A percentile compares a stretch with the other conserved stretches of the same genome.
phyloP scores from a whole-genome alignment of 1,140 invertebrate genomes.

The Brachionus angularis region DNA sequence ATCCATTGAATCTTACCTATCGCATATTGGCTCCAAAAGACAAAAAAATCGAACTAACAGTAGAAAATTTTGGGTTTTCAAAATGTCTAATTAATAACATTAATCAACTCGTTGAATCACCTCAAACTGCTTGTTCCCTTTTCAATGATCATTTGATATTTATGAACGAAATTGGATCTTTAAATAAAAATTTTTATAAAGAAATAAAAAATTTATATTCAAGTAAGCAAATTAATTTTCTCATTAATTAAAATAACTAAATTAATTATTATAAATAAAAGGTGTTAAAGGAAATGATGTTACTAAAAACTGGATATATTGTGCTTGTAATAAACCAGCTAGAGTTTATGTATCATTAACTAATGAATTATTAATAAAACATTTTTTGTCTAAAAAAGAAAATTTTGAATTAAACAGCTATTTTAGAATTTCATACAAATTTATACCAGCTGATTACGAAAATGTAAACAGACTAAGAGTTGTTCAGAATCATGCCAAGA shows the following conservation, averaged over 20 bases:
- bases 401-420: neutral
- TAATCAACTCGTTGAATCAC: neutral
- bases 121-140: neutral
- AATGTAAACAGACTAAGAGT: slow-evolving; percentile 8
- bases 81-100: slow-evolving; percentile 18
- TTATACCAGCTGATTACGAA: neutral
- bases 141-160: slow-evolving; percentile 23
- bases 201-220: slow-evolving; percentile 9
- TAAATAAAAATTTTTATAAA: neutral
- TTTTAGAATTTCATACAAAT: slow-evolving; percentile 14
- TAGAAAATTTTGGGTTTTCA: slow-evolving; percentile 21
- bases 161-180: slow-evolving; percentile 2
- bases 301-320: slow-evolving; percentile 15
- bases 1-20: slow-evolving; percentile 29
- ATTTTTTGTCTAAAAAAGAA: neutral
- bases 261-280: neutral
- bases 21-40: slow-evolving; percentile 3
- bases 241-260: neutral
- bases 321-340: neutral
- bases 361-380: neutral
- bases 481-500: slow-evolving; percentile 16
- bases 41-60: slow-evolving; percentile 17
- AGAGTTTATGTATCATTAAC: slow-evolving; percentile 12
- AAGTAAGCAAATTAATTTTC: neutral
- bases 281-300: neutral